Conservation (phyloP, 1,140 invertebrate species). For the Lutraria rhynchaena region DNA sequence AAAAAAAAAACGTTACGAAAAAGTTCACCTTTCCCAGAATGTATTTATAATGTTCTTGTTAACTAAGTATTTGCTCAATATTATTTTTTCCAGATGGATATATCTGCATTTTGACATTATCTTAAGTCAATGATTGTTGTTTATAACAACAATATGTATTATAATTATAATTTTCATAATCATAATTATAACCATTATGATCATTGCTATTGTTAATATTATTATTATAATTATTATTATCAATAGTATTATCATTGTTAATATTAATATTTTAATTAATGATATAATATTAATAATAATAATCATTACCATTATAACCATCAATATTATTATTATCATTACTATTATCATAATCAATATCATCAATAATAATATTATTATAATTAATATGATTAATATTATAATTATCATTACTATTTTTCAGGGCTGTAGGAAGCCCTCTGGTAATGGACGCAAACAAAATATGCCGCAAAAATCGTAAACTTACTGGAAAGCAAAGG, state of each 20-base stretch:
- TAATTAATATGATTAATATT: too few relatives aligned
- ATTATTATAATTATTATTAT: background rate
- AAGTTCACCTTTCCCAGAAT: too few relatives aligned
- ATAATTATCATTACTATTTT: too few relatives aligned
- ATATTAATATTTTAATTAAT: background rate
- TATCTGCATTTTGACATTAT: background rate
- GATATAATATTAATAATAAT: background rate
- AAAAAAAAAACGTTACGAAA: too few relatives aligned
- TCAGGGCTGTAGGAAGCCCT: slow-evolving; percentile 86
- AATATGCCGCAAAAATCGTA: slow-evolving; percentile 91
- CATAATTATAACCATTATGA: background rate
- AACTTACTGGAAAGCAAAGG: slow-evolving; percentile 87
- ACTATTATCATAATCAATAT: too few relatives aligned
- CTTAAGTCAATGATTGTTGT: background rate
- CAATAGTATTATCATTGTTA: slow-evolving; percentile 2
- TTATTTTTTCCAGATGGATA: background rate
- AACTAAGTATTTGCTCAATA: background rate
- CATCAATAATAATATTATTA: too few relatives aligned
- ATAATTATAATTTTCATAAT: background rate
- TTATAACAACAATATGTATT: background rate
- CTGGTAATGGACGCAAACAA: slow-evolving; percentile 93
- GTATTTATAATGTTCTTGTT: background rate
- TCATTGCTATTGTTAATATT: background rate
- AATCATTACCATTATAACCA: background rate
- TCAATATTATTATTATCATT: too few relatives aligned